These are phyloP conservation scores for Fregata magnificens DNA, from an alignment of 2,113 vertebrate species.

Conservation along the genomic window DNA sequence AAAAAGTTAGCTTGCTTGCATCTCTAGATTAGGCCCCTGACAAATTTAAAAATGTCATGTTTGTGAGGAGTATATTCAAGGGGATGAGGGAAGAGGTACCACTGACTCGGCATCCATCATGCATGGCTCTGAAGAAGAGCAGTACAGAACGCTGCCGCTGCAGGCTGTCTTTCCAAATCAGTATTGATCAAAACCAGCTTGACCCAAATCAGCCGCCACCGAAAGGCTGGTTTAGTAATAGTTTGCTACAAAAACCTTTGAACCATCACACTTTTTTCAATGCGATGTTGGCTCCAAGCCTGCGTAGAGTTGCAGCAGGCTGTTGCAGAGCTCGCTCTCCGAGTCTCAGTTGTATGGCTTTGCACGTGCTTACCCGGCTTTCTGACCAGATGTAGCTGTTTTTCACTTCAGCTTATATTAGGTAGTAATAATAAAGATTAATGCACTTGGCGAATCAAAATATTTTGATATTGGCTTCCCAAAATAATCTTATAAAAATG, in stretches of 20 bases:
- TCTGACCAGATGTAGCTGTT: background rate
- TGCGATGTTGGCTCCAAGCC: background rate
- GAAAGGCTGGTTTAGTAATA: background rate
- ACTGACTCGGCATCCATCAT: fast-evolving
- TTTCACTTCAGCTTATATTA: background rate
- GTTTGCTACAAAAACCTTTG: background rate
- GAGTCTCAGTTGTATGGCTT: background rate
- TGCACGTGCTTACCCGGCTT: background rate
- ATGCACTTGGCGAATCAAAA: background rate
- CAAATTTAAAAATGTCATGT: background rate
- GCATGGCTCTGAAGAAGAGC: background rate
- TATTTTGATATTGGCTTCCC: background rate
- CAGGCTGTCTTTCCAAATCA: background rate
- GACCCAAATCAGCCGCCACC: background rate
- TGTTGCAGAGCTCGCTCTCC: background rate
- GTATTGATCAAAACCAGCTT: background rate
- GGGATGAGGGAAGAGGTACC: background rate
- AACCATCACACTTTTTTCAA: background rate
- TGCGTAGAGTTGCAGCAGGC: background rate
- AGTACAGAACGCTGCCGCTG: background rate
- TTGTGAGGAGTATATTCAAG: background rate
- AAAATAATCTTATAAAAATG: background rate
- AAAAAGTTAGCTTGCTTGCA: background rate
- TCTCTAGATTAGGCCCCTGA: background rate
- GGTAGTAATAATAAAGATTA: background rate